Percentiles rank a stretch among this genome's conserved stretches.
Conservation (phyloP, 2,888 invertebrate species). For the Orchesella flavescens region DNA sequence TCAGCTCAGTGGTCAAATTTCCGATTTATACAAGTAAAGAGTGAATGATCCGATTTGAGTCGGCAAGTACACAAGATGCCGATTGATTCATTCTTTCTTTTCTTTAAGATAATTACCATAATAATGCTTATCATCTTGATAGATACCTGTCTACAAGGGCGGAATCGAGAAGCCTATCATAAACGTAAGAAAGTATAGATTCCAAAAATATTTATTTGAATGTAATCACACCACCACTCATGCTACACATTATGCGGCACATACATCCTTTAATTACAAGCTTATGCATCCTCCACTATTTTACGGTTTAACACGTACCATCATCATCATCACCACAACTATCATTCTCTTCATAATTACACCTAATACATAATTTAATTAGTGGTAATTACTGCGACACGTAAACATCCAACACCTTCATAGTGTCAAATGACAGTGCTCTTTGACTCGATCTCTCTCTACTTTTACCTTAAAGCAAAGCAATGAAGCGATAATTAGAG, state of each 20-base stretch:
- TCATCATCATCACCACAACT: background rate
- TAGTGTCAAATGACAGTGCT: conserved; percentile 17
- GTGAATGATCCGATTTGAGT: background rate
- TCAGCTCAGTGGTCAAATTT: too few species aligned
- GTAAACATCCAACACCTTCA: conserved; percentile 55
- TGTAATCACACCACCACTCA: too few species aligned
- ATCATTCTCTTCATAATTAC: conserved; percentile 7
- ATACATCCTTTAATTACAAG: too few species aligned
- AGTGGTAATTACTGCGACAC: conserved; percentile 59
- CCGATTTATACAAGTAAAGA: background rate
- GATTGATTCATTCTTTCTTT: background rate
- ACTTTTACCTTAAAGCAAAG: conserved; percentile 1
- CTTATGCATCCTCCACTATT: too few species aligned
- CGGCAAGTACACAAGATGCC: background rate
- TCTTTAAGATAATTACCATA: background rate
- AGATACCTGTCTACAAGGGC: too few species aligned
- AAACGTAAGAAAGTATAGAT: too few species aligned
- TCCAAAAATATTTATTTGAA: too few species aligned
- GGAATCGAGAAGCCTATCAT: too few species aligned
- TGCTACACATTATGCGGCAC: too few species aligned
- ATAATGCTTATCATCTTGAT: too few species aligned
- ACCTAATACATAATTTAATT: conserved; percentile 51
- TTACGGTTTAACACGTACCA: background rate
- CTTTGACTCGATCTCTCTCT: conserved; percentile 55
- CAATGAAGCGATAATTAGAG: conserved; percentile 15